These are phyloP conservation scores for Microchrysa polita DNA, from an alignment of 2,888 invertebrate species.

Conservation along the genomic window DNA sequence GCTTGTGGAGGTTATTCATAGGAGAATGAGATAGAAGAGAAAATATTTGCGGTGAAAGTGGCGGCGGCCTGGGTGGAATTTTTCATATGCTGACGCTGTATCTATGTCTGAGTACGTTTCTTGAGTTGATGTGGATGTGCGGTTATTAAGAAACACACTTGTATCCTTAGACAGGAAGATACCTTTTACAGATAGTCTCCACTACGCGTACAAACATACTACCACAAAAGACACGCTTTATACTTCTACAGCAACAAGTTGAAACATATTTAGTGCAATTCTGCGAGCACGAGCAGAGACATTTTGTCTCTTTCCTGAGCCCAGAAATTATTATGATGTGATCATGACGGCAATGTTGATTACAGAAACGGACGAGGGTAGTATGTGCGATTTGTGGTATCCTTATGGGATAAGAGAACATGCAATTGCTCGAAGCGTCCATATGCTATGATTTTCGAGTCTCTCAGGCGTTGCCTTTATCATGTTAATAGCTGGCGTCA, in stretches of 20 bases:
- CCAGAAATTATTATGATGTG: background rate
- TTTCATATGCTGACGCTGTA: no score
- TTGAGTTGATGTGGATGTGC: background rate
- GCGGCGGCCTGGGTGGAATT: no score
- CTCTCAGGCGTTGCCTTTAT: background rate
- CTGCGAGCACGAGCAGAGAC: no score
- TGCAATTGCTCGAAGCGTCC: background rate
- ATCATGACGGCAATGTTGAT: background rate
- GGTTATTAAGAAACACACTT: background rate
- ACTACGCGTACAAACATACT: no score
- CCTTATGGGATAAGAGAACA: constrained; percentile 4
- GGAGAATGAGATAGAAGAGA: background rate
- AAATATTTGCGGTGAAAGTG: background rate
- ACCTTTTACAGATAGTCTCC: background rate
- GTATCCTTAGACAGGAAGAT: background rate
- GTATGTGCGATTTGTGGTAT: background rate
- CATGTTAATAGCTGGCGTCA: constrained; percentile 19
- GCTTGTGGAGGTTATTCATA: background rate
- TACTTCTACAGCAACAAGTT: constrained; percentile 24
- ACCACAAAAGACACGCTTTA: background rate
- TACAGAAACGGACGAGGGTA: background rate
- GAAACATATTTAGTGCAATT: background rate
- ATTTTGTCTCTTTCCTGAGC: background rate
- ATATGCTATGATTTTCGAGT: background rate
- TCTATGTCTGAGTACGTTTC: no score